phyloP scores from a whole-genome alignment of 2,113 vertebrate species.

The Prunella himalayana region DNA sequence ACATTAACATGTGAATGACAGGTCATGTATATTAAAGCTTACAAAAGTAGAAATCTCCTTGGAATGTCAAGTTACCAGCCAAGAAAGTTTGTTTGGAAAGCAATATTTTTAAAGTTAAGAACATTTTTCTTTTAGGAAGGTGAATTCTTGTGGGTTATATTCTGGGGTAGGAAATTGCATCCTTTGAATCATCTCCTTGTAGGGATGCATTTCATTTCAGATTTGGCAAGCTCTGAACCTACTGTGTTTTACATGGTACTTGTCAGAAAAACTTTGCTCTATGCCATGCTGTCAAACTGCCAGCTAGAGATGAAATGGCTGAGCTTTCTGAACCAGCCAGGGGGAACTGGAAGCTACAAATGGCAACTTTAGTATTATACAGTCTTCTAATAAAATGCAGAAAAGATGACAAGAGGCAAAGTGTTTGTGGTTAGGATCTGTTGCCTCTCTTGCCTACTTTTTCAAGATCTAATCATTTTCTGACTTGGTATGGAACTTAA shows the following conservation, averaged over 20 bases:
- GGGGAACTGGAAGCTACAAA: not conserved
- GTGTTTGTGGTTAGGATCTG: not conserved
- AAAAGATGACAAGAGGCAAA: not conserved
- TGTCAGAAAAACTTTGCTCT: not conserved
- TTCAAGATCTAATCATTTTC: not conserved
- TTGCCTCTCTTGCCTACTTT: not conserved
- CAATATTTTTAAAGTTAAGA: not conserved
- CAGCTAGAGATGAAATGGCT: not conserved
- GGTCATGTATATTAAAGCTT: not conserved
- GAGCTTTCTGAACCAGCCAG: not conserved
- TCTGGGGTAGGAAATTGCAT: not conserved
- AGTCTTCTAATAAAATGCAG: not conserved
- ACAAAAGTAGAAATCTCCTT: not conserved
- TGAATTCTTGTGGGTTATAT: not conserved
- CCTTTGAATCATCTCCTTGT: not conserved
- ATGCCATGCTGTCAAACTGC: not conserved
- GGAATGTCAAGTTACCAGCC: not conserved
- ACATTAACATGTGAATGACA: not conserved
- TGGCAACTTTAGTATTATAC: not conserved
- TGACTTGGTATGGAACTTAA: not conserved
- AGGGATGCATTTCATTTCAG: not conserved
- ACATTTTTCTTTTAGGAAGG: not conserved
- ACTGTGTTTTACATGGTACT: not conserved
- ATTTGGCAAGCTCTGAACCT: not conserved
- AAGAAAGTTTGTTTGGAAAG: not conserved